A percentile compares a stretch with the other conserved stretches of the same genome.
Evolutionary conservation across 2,888 invertebrate species (phyloP).

Genomic region (Leptinotarsa tumamoca): DNA sequence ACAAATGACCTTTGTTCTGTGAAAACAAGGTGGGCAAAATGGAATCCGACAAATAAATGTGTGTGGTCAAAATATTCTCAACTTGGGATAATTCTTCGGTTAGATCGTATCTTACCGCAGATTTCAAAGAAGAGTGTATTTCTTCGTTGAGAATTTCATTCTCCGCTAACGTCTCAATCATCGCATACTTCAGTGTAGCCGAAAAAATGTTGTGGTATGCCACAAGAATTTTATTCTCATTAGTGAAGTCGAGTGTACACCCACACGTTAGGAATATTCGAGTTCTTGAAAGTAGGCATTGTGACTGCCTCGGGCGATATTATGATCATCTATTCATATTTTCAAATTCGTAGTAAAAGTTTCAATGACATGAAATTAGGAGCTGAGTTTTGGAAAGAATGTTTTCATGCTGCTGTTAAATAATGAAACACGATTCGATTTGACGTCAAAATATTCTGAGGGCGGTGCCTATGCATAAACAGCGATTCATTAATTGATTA

Average conservation of each 20-base stretch:
- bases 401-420: no score
- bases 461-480: no score
- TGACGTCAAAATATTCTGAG: no score
- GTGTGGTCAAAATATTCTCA: constrained; percentile 14
- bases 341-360: neutral
- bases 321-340: constrained; percentile 4
- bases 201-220: constrained; percentile 14
- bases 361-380: neutral
- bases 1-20: constrained; percentile 14
- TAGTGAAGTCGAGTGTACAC: constrained; percentile 13
- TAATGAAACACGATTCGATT: no score
- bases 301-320: neutral
- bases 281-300: neutral
- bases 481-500: no score
- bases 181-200: constrained; percentile 6
- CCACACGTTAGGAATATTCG: constrained; percentile 14
- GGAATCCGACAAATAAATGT: constrained; percentile 10
- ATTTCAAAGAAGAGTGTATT: constrained; percentile 8
- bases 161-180: constrained; percentile 21
- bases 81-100: constrained; percentile 3
- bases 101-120: constrained; percentile 14
- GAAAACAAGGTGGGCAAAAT: constrained; percentile 6
- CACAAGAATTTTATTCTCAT: constrained; percentile 14
- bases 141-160: constrained; percentile 10
- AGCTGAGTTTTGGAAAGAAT: neutral